Conservation (phyloP, 2,113 vertebrate species). For the Tringa solitaria region DNA sequence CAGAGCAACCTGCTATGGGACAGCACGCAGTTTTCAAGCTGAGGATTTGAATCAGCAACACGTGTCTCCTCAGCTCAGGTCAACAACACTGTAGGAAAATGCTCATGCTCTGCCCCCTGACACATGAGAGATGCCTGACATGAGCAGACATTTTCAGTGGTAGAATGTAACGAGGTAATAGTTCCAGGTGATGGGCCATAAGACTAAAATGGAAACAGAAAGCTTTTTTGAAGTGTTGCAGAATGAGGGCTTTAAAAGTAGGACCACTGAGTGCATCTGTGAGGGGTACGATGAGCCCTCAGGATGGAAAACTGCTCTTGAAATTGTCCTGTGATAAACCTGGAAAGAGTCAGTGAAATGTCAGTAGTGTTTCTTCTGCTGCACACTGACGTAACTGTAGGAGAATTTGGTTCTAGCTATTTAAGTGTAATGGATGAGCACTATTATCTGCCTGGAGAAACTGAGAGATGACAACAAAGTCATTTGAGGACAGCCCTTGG, state of each 20-base stretch:
- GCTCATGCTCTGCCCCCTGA: neutral
- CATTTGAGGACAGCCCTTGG: neutral
- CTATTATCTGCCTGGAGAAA: neutral
- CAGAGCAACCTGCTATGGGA: neutral
- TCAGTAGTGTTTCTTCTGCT: neutral
- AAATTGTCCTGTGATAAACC: neutral
- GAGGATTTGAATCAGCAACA: neutral
- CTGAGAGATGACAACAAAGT: neutral
- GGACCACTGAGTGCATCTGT: neutral
- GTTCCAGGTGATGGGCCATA: neutral
- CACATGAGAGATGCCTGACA: neutral
- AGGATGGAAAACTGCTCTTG: neutral
- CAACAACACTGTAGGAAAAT: neutral
- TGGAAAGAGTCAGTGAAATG: neutral
- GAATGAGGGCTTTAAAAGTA: neutral
- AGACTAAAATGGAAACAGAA: neutral
- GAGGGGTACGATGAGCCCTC: rapidly evolving
- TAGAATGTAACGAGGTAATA: neutral
- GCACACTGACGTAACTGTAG: neutral
- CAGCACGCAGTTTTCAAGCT: neutral
- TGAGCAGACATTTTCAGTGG: neutral
- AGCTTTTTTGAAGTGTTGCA: neutral
- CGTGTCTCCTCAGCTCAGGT: neutral
- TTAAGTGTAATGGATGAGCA: neutral
- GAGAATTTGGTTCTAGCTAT: neutral